Evolutionary conservation across 2,113 vertebrate species (phyloP).

Genomic region (Tiliqua scincoides): DNA sequence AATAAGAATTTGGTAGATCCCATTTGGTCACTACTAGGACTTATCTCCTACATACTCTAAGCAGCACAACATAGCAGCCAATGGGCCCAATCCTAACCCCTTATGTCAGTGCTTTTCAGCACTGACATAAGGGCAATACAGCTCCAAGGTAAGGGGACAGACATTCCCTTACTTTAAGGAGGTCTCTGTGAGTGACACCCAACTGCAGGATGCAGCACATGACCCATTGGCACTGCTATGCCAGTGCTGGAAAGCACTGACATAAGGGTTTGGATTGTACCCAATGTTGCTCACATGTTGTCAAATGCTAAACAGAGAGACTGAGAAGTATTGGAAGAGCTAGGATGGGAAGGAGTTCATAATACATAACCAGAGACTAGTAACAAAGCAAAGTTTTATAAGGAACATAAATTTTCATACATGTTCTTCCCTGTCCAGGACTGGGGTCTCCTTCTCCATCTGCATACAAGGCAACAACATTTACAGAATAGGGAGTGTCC

Average conservation of each 20-base stretch:
- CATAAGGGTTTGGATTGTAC: too few species aligned
- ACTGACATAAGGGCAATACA: too few species aligned
- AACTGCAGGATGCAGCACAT: too few species aligned
- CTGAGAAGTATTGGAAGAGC: not conserved
- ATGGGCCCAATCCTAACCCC: too few species aligned
- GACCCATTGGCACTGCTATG: too few species aligned
- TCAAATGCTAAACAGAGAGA: not conserved
- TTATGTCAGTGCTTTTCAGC: too few species aligned
- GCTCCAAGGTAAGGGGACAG: too few species aligned
- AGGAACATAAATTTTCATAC: slow-evolving; percentile 71
- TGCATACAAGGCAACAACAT: slow-evolving; percentile 85
- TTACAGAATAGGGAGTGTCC: slow-evolving; percentile 88
- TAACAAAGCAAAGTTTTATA: not conserved
- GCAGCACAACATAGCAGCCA: too few species aligned
- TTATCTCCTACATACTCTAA: too few species aligned
- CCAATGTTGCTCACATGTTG: not conserved
- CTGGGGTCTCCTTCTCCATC: slow-evolving; percentile 87
- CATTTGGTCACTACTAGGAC: not conserved
- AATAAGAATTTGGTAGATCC: slow-evolving; percentile 6
- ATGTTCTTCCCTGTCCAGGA: slow-evolving; percentile 84
- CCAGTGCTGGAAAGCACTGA: too few species aligned
- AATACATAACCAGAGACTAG: not conserved
- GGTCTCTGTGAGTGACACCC: too few species aligned
- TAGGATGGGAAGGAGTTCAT: not conserved
- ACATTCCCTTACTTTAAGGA: too few species aligned